These are phyloP conservation scores for Oxyruncus cristatus DNA, from an alignment of 2,113 vertebrate species.

Conservation along the genomic window DNA sequence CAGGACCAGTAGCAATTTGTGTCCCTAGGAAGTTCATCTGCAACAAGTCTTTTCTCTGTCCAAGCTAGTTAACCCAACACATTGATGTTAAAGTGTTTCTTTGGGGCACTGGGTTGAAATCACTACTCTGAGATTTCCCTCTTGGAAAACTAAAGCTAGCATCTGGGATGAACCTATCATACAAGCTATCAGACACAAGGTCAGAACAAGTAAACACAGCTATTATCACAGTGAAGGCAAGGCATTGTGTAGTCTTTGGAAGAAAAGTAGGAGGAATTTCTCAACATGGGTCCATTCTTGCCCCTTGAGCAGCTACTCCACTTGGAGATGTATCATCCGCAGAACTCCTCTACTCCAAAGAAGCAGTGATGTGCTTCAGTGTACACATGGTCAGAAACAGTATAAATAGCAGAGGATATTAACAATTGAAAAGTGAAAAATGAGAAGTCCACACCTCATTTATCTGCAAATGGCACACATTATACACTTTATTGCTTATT, in stretches of 20 bases:
- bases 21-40: not conserved
- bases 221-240: not conserved
- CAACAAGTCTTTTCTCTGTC: not conserved
- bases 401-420: not conserved
- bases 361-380: not conserved
- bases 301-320: not conserved
- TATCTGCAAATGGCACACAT: not conserved
- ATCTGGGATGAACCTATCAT: not conserved
- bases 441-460: not conserved
- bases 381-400: not conserved
- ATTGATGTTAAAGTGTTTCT: not conserved
- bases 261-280: not conserved
- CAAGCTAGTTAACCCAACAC: not conserved
- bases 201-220: not conserved
- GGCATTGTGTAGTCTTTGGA: not conserved
- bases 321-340: fast-evolving
- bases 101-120: not conserved
- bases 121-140: not conserved
- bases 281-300: not conserved
- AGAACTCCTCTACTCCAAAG: not conserved
- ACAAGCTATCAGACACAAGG: not conserved
- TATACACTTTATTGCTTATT: not conserved
- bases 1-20: not conserved
- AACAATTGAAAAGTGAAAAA: not conserved
- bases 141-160: not conserved